Evolutionary conservation across 2,888 invertebrate genomes (phyloP).

Genomic region (Imbricaverruca yamaguchii): DNA sequence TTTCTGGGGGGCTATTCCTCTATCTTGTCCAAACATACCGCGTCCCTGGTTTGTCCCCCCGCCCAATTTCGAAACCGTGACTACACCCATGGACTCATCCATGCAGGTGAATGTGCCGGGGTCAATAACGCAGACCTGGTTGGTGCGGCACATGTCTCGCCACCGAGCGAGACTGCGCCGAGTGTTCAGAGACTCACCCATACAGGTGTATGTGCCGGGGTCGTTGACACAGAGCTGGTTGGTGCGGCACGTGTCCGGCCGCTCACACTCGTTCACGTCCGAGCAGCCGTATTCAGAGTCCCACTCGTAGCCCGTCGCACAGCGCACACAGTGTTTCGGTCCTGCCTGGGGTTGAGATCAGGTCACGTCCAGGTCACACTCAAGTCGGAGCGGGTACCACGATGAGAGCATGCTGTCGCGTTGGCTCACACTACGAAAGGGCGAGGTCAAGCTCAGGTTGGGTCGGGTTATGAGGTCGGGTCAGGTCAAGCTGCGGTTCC

Average conservation of each 20-base stretch:
- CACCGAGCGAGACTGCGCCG: no score
- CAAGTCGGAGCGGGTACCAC: no score
- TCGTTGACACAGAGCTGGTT: constrained; percentile 83
- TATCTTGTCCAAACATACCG: no score
- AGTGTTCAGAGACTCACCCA: constrained; percentile 42
- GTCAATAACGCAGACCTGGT: constrained; percentile 81
- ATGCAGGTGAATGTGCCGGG: constrained; percentile 74
- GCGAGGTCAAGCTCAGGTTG: no score
- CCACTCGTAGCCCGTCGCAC: constrained; percentile 64
- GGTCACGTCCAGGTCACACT: no score
- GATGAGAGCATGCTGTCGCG: no score
- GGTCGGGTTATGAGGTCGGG: no score
- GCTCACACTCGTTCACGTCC: constrained; percentile 76
- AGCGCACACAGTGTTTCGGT: constrained; percentile 51
- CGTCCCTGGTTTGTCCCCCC: no score
- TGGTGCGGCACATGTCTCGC: constrained; percentile 47
- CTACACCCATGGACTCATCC: constrained; percentile 39
- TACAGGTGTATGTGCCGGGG: constrained; percentile 71
- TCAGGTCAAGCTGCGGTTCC: no score
- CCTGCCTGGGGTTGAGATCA: constrained; percentile 28
- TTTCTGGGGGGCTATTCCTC: no score
- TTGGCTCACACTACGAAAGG: no score
- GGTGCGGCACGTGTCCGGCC: constrained; percentile 46
- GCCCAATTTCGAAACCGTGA: no score
- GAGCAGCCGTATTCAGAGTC: constrained; percentile 66